These are phyloP conservation scores for Saturnia pavonia DNA, from an alignment of 2,888 invertebrate genomes.

Conservation along the genomic window DNA sequence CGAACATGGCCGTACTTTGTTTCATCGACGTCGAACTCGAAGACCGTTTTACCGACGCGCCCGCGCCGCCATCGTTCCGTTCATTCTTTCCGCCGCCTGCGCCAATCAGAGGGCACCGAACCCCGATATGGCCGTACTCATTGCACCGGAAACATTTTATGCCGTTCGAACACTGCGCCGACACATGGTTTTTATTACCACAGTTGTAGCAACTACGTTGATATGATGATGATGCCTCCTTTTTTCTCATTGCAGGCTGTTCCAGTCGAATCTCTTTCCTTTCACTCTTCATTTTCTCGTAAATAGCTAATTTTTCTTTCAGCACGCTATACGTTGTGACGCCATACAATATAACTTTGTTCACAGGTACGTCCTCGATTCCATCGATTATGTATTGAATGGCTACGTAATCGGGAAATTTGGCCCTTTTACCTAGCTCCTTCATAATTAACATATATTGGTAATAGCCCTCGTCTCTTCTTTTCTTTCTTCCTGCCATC, in stretches of 20 bases:
- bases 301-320: neutral
- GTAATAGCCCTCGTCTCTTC: no score
- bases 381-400: no score
- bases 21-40: no score
- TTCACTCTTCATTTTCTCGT: neutral
- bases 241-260: neutral
- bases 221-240: neutral
- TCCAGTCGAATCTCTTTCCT: neutral
- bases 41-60: neutral
- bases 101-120: neutral
- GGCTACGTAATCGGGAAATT: no score
- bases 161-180: neutral
- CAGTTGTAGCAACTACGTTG: slow-evolving; percentile 6
- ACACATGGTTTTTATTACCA: slow-evolving; percentile 4
- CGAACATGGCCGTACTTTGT: no score
- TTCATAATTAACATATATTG: no score
- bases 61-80: neutral
- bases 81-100: no score
- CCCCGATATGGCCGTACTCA: slow-evolving; percentile 8
- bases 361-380: no score
- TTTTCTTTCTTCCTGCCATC: no score
- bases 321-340: no score
- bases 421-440: no score
- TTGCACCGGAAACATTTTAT: slow-evolving; percentile 1
- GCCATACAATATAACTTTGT: no score